Evolutionary conservation across 1,140 invertebrate species (phyloP), one percentile per base, ranked within the genome.

Genomic region (Antheraea mylitta): DNA sequence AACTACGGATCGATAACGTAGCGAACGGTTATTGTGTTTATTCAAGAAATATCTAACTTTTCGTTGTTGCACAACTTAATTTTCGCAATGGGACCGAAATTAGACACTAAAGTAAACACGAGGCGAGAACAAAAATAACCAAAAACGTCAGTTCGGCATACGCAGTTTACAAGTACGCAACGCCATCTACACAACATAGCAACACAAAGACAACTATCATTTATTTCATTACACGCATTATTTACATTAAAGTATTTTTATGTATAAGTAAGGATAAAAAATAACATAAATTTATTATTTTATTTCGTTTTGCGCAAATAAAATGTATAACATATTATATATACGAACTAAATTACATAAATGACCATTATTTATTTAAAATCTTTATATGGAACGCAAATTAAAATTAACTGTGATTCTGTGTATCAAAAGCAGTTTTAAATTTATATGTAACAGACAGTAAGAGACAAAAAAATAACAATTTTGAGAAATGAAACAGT

Each of bases 71-170:
- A 92, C 88, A 90, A 90, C 84, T 73, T 79, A 87, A 86, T 92
- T 85, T 89, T 92, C 79, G 83, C 85, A 90, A 92, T 89, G 84
- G 82, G 75, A 89, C 81, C 90, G 83, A 92, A 92, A 92, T 90
- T 85, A 90, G 87, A 90, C 83, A 89, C 87, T 90, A 92, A 92
- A 92, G 88, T 92, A 89, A 92, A 92, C 91, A 92, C 89, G 91
- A 92, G 91, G 90, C 87, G 84, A 91, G 89, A 91, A 91, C 85
- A 90, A 90, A 92, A 91, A 91, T 92, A 92, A 92, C 91, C 91
- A 92, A 92, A 92, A 92, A 92, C 90, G 91, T 92, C 91, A 92
- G 83, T 87, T 88, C 85, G 80, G 83, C 82, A 90, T 89, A 92
- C 89, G 86, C 85, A 90, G 85, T 90, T 87, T 87, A 88, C 84